Evolutionary conservation across 30 jellyfish, hydroid and myxozoan species (phyloP).

Genomic region (Turritopsis dohrnii): DNA sequence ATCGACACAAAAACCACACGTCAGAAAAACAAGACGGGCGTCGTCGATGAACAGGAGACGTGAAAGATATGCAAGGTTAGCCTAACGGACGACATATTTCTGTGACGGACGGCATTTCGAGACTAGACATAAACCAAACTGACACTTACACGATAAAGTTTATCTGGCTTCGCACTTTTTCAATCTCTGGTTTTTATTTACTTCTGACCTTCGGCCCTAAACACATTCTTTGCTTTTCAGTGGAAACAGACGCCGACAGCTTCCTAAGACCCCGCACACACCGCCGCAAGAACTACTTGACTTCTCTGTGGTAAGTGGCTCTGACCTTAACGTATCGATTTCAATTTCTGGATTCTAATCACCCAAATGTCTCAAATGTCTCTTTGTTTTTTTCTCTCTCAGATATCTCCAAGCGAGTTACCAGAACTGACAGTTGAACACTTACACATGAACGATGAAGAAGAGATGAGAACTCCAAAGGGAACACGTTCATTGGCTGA

Average conservation of each 20-base stretch:
- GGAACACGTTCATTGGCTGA: background rate
- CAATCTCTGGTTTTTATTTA: too few relatives aligned
- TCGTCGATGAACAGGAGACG: constrained; percentile 38
- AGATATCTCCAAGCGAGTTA: background rate
- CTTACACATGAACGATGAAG: background rate
- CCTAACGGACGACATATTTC: background rate
- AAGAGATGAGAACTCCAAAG: background rate
- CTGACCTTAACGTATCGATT: too few relatives aligned
- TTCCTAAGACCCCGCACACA: constrained; percentile 12
- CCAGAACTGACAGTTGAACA: background rate
- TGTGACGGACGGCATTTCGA: too few relatives aligned
- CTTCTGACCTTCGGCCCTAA: too few relatives aligned
- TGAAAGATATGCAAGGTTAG: constrained; percentile 35
- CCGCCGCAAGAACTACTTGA: background rate
- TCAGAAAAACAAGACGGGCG: constrained; percentile 26
- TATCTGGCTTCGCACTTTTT: too few relatives aligned
- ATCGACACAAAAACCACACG: constrained; percentile 41
- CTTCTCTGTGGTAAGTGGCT: background rate
- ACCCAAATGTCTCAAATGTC: background rate
- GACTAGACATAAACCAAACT: too few relatives aligned
- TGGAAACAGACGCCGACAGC: constrained; percentile 10
- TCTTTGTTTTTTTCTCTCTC: background rate
- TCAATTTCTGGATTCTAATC: too few relatives aligned
- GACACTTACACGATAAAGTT: too few relatives aligned
- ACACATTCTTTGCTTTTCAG: too few relatives aligned